Evolutionary conservation across 2,888 invertebrate genomes (phyloP).

Genomic region (Hemithea aestivaria): DNA sequence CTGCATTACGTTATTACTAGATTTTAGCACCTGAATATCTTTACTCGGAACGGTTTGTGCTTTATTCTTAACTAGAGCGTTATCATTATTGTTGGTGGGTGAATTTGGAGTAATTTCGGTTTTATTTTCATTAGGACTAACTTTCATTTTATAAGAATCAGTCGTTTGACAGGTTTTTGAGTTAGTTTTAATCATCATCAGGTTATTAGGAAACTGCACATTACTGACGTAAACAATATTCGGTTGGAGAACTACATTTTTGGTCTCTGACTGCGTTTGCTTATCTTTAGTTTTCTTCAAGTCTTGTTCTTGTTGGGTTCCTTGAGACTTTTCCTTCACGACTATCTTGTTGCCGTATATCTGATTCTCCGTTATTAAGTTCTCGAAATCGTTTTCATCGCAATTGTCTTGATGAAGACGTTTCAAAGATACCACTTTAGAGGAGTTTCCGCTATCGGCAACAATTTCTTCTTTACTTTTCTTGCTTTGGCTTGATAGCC

Average conservation of each 20-base stretch:
- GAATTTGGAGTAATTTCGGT: conserved; percentile 12
- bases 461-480: conserved; percentile 63
- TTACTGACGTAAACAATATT: conserved; percentile 71
- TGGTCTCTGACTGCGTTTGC: conserved; percentile 43
- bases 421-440: conserved; percentile 72
- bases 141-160: conserved; percentile 42
- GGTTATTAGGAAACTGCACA: conserved; percentile 65
- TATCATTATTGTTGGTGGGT: conserved; percentile 18
- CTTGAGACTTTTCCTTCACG: conserved; percentile 75
- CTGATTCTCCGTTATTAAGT: conserved; percentile 76
- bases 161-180: conserved; percentile 43
- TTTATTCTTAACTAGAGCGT: conserved; percentile 31
- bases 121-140: conserved; percentile 50
- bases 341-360: conserved; percentile 78
- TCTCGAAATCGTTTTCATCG: conserved; percentile 76
- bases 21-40: conserved; percentile 56
- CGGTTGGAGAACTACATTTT: conserved; percentile 63
- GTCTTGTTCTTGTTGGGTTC: conserved; percentile 62
- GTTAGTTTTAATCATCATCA: conserved; percentile 70
- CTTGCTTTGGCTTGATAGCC: conserved; percentile 60
- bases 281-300: conserved; percentile 54
- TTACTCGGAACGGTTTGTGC: conserved; percentile 37
- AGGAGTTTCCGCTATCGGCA: conserved; percentile 46
- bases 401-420: conserved; percentile 69
- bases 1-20: conserved; percentile 53